Percentiles rank a stretch among this genome's conserved stretches.
Conservation (phyloP, 2,797 vertebrate species). For the Thunnus albacares region DNA sequence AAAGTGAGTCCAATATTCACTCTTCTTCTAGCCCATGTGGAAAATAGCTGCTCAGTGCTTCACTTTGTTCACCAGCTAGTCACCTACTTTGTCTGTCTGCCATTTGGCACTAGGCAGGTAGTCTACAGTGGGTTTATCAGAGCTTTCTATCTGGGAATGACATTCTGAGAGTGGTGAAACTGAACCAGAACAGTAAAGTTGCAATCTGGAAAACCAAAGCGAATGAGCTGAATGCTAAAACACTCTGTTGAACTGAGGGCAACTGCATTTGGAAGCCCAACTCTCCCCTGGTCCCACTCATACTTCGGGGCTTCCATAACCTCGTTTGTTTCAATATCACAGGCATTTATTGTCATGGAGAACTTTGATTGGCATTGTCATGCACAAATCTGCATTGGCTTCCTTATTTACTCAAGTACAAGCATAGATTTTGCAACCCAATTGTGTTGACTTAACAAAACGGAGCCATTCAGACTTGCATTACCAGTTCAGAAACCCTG, state of each 20-base stretch:
- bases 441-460: slow-evolving; percentile 36
- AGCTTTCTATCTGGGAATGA: not conserved
- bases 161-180: too few relatives aligned
- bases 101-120: not conserved
- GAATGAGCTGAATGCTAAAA: too few relatives aligned
- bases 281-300: not conserved
- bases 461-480: slow-evolving; percentile 29
- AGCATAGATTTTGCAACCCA: slow-evolving; percentile 3
- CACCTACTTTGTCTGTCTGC: too few relatives aligned
- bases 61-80: not conserved
- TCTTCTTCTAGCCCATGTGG: not conserved
- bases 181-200: too few relatives aligned
- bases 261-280: slow-evolving; percentile 1
- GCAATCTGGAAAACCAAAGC: too few relatives aligned
- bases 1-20: not conserved
- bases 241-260: too few relatives aligned
- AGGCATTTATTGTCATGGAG: slow-evolving; percentile 10
- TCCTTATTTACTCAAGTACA: slow-evolving; percentile 10
- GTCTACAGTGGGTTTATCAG: not conserved
- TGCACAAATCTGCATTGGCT: slow-evolving; percentile 8
- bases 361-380: slow-evolving; percentile 1
- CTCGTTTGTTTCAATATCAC: slow-evolving; percentile 27
- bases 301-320: slow-evolving; percentile 5
- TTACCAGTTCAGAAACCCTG: slow-evolving; percentile 25
- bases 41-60: not conserved